Evolutionary conservation across 2,113 vertebrate species (phyloP), one percentile per base, ranked within the genome.

Genomic region (Cynopterus brachyotis): DNA sequence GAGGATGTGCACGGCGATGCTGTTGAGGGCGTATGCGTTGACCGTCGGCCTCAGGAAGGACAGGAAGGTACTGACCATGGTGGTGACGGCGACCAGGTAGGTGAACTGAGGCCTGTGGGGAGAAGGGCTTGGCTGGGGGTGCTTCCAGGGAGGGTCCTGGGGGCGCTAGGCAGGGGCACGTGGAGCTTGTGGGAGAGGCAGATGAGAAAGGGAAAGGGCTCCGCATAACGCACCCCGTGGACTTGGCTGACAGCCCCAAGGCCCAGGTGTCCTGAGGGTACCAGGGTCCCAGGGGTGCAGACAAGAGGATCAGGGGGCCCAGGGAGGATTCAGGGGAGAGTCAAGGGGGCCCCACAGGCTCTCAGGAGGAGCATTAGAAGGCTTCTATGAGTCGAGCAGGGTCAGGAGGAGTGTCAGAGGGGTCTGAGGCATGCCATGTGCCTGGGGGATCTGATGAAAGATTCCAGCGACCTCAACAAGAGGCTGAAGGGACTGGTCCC

Each of bases 11-110:
- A 99, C 72, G 40, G 98, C 99, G 0, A 99, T 98, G 98, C 98
- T 98, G 98, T 99, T 99, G 83, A 99, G 99, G 0, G 50, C 98
- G 0, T 99, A 99, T 30, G 99, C 99, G 0, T 99, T 99, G 95
- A 99, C 80, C 0, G 98, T 98, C 0, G 99, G 99, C 96, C 98
- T 99, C 98, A 99, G 50, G 13, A 99, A 99, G 0, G 99, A 99
- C 82, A 99, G 98, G 83, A 99, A 7, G 5, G 99, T 98, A 55
- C 98, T 98, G 95, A 99, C 2, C 28, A 98, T 15, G 0, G 99
- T 99, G 45, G 98, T 55, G 66, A 88, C 2, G 16, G 99, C 35
- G 30, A 99, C 97, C 16, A 99, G 19, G 80, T 91, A 96, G 17
- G 93, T 94, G 98, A 99, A 99, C 0, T 98, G 98, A 6, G 82